Evolutionary conservation across 2,888 invertebrate genomes (phyloP), one percentile per base, ranked within the genome.

Genomic region (Globia sparganii): DNA sequence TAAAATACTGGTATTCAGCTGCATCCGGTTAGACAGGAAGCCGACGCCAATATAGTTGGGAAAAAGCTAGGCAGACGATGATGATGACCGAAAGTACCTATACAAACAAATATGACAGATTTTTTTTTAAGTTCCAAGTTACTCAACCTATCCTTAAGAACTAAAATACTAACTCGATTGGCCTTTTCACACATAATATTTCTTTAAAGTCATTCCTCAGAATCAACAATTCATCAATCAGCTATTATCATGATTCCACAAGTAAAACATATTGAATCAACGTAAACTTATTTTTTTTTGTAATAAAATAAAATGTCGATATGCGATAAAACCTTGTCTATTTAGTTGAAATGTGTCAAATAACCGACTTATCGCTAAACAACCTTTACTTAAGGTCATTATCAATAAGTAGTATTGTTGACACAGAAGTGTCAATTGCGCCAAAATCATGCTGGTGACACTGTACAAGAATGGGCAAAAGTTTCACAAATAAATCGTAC

Each of bases 371-470:
- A 77, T 80, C 82, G 72, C 74, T 49, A 37, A 67, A 59, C 37
- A 61, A 68, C 86, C 86, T 86, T 37, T 53, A 5, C 0, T 4
- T 68, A 53, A 87, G 87, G 86, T 87, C 88, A 87, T 79, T 87
- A 86, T 80, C 86, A 87, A 80, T 80, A 69, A 65, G 49, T 37
- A 56, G 31, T 65, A 46, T 65, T 80, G 68, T 88, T 87, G 77
- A 76, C 84, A 79, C 34, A 73, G 40, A 75, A 69, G 79, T 78
- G 88, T 77, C 28, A 86, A 87, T 84, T 77, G 40, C 67, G 69
- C 75, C 74, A 75, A 87, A 72, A 66, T 25, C 53, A 37, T 34
- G 72, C 46, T 68, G 13, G 11, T 6, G 15, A 13, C 71, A 64
- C 5, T 43, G 2, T 13, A 43, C n/a, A 66, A 53, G n/a, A 62